These are phyloP conservation scores for Percina caprodes DNA, from an alignment of 2,113 vertebrate genomes.

Conservation along the genomic window DNA sequence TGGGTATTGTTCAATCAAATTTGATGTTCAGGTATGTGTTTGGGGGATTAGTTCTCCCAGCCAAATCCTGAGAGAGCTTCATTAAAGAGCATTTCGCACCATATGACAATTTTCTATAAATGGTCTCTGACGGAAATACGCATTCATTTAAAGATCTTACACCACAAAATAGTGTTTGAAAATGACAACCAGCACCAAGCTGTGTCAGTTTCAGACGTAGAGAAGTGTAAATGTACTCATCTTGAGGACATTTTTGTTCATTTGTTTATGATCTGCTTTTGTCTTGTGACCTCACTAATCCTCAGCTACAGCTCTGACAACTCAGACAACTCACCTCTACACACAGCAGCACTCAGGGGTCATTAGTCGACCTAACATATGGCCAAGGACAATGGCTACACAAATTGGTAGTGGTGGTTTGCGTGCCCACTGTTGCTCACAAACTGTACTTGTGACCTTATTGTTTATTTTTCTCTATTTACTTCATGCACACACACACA, in stretches of 20 bases:
- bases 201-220: neutral
- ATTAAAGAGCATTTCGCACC: neutral
- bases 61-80: neutral
- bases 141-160: neutral
- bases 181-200: neutral
- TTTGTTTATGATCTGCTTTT: constrained; percentile 40
- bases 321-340: constrained; percentile 13
- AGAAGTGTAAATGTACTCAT: neutral
- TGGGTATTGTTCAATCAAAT: neutral
- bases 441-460: neutral
- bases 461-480: constrained; percentile 24
- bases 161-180: neutral
- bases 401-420: constrained; percentile 27
- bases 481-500: neutral
- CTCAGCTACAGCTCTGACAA: constrained; percentile 39
- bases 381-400: constrained; percentile 48
- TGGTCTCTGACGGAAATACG: neutral
- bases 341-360: constrained; percentile 35
- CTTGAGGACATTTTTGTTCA: constrained; percentile 3
- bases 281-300: constrained; percentile 25
- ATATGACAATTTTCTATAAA: neutral
- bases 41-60: too few relatives aligned
- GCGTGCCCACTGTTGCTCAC: constrained; percentile 20
- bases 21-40: neutral
- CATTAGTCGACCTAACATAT: constrained; percentile 52